Conservation (phyloP, 2,888 invertebrate species). For the Hylaea fasciaria region DNA sequence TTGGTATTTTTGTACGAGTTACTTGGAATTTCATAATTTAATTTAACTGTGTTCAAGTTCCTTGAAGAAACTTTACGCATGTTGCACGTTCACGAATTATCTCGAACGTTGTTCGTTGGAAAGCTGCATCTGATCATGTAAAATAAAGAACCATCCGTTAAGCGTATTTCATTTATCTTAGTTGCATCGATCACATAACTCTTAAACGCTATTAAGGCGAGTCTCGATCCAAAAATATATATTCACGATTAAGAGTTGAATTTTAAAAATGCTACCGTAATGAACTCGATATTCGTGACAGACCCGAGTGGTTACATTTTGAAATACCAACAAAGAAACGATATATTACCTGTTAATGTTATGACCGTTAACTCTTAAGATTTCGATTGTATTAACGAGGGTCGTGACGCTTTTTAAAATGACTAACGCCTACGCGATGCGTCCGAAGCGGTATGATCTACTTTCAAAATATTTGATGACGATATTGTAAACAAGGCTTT, state of each 20-base stretch:
- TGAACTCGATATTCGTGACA: slow-evolving; percentile 37
- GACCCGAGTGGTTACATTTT: slow-evolving; percentile 30
- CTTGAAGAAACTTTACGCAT: slow-evolving; percentile 26
- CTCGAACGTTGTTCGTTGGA: slow-evolving; percentile 29
- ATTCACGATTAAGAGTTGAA: slow-evolving; percentile 41
- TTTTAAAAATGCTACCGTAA: slow-evolving; percentile 40
- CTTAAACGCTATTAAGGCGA: slow-evolving; percentile 31
- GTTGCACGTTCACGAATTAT: slow-evolving; percentile 29
- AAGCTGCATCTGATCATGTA: slow-evolving; percentile 32
- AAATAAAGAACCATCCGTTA: slow-evolving; percentile 32
- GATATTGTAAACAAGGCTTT: slow-evolving; percentile 16
- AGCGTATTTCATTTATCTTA: slow-evolving; percentile 37
- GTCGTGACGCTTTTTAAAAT: slow-evolving; percentile 34
- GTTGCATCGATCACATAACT: slow-evolving; percentile 42
- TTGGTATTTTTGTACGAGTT: slow-evolving; percentile 35
- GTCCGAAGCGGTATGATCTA: slow-evolving; percentile 9
- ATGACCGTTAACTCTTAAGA: slow-evolving; percentile 38
- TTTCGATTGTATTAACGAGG: slow-evolving; percentile 27
- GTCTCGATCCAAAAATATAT: slow-evolving; percentile 36
- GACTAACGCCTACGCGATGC: slow-evolving; percentile 22
- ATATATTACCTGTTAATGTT: slow-evolving; percentile 40
- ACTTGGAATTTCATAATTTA: slow-evolving; percentile 34
- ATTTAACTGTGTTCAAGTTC: slow-evolving; percentile 24
- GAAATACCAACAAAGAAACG: slow-evolving; percentile 37
- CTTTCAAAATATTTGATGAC: slow-evolving; percentile 20